Percentiles rank a stretch among this genome's conserved stretches.
Evolutionary conservation across 2,888 invertebrate genomes (phyloP).

Genomic region (Aleiodes testaceus): DNA sequence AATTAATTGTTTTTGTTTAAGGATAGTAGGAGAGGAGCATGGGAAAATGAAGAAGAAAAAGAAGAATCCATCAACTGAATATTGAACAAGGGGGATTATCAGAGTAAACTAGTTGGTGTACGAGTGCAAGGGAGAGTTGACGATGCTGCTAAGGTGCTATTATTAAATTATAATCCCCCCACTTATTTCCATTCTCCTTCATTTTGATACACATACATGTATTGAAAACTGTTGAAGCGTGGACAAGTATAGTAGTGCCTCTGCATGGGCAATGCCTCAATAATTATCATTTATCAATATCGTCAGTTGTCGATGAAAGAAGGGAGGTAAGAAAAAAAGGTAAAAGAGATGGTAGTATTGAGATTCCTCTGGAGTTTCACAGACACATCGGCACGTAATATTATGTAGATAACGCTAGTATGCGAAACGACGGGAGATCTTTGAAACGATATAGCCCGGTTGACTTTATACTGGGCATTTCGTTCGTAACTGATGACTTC

Average conservation of each 20-base stretch:
- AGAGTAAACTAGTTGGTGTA: constrained; percentile 10
- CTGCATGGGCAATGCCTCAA: constrained; percentile 46
- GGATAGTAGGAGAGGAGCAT: background rate
- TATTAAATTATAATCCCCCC: constrained; percentile 64
- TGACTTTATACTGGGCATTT: constrained; percentile 25
- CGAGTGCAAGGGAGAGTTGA: constrained; percentile 11
- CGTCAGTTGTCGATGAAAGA: constrained; percentile 46
- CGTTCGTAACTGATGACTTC: constrained; percentile 36
- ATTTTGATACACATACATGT: constrained; percentile 15
- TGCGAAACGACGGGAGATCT: constrained; percentile 49
- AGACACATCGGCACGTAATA: constrained; percentile 55
- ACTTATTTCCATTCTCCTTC: background rate
- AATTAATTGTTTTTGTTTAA: too few species aligned
- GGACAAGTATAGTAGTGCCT: constrained; percentile 26
- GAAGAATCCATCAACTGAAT: constrained; percentile 28
- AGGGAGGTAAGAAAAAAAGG: constrained; percentile 21
- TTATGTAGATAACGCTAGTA: constrained; percentile 64
- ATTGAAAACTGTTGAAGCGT: constrained; percentile 31
- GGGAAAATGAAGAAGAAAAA: background rate
- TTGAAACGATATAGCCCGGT: constrained; percentile 28
- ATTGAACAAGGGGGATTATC: constrained; percentile 2
- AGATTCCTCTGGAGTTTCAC: constrained; percentile 42
- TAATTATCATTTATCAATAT: constrained; percentile 66
- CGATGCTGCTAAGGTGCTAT: constrained; percentile 52
- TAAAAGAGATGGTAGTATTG: constrained; percentile 5